Percentiles rank a stretch among this genome's conserved stretches.
These are phyloP conservation scores for Melopsittacus undulatus DNA, from an alignment of 2,797 vertebrate genomes.

Conservation along the genomic window DNA sequence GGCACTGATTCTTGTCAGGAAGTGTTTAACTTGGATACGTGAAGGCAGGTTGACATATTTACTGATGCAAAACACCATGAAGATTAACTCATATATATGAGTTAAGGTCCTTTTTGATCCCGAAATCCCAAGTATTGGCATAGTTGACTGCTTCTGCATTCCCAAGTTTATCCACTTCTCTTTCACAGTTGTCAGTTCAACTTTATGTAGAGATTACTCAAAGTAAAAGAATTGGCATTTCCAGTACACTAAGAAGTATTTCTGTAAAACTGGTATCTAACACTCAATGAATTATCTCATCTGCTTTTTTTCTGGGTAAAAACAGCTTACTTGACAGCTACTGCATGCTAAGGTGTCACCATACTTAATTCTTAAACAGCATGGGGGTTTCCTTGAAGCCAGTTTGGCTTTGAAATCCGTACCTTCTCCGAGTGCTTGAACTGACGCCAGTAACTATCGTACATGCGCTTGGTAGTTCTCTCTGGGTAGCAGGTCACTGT, in stretches of 20 bases:
- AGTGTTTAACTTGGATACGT: neutral
- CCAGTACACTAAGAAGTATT: neutral
- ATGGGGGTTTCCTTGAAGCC: neutral
- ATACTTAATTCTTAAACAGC: neutral
- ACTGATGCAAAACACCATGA: neutral
- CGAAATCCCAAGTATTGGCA: neutral
- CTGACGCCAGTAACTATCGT: conserved; percentile 86
- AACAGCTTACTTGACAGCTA: neutral
- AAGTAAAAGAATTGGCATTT: neutral
- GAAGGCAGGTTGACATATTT: neutral
- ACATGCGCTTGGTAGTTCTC: conserved; percentile 87
- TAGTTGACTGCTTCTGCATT: neutral
- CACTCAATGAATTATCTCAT: neutral
- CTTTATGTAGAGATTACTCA: neutral
- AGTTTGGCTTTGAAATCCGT: neutral
- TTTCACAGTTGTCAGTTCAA: neutral
- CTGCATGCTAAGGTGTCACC: neutral
- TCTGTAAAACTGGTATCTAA: neutral
- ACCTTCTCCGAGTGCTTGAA: conserved; percentile 89
- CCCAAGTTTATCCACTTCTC: neutral
- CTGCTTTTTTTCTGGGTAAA: neutral
- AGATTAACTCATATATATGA: neutral
- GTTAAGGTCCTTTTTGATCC: neutral
- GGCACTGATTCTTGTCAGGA: neutral
- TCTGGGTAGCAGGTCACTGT: conserved; percentile 89